phyloP scores from a whole-genome alignment of 2,888 invertebrate genomes.

The Tolmerus cingulatus region DNA sequence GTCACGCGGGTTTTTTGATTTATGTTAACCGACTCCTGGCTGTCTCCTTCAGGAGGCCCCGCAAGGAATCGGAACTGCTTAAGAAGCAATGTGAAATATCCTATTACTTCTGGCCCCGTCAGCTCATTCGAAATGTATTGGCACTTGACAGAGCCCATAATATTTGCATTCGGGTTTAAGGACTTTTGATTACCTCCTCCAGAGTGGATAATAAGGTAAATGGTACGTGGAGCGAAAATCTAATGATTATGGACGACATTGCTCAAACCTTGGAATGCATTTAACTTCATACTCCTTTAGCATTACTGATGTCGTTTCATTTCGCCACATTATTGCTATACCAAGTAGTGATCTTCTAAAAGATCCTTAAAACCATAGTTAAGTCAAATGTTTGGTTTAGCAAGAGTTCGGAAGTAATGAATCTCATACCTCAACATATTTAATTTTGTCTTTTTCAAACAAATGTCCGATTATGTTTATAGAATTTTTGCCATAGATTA shows the following conservation, averaged over 20 bases:
- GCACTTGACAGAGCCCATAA: conserved; percentile 27
- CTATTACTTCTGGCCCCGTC: conserved; percentile 3
- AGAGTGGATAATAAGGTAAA: background rate
- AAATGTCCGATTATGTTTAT: too few relatives aligned
- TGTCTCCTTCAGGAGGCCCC: conserved; percentile 39
- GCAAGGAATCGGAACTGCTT: background rate
- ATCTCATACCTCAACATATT: too few relatives aligned
- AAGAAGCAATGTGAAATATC: conserved; percentile 33
- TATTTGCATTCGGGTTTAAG: conserved; percentile 2
- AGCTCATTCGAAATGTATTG: conserved; percentile 7
- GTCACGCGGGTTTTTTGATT: conserved; percentile 43
- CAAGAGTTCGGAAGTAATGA: too few relatives aligned
- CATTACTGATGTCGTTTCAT: too few relatives aligned
- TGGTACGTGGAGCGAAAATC: background rate
- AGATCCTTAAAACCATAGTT: too few relatives aligned
- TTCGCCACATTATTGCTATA: too few relatives aligned
- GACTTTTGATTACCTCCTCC: background rate
- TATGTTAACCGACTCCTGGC: conserved; percentile 45
- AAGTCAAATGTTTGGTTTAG: too few relatives aligned
- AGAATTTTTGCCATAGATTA: too few relatives aligned
- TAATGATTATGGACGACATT: background rate
- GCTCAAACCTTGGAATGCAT: background rate
- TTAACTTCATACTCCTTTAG: background rate
- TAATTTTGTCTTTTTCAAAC: too few relatives aligned
- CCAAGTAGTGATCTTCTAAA: too few relatives aligned